Conservation (phyloP, 2,113 vertebrate species). For the Callocephalon fimbriatum region DNA sequence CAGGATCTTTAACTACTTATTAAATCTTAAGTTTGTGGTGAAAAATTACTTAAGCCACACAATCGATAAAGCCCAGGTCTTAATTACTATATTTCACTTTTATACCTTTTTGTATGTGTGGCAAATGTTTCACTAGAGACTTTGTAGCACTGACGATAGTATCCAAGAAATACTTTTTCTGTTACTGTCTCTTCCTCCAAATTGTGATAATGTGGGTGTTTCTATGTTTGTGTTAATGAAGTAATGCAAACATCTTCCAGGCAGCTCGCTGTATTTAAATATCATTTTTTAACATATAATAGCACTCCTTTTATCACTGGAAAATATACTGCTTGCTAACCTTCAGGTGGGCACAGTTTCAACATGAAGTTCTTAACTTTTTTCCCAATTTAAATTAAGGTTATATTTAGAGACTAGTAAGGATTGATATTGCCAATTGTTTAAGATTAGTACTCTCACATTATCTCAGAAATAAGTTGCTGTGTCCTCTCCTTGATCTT, state of each 20-base stretch:
- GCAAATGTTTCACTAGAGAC: constrained; percentile 61
- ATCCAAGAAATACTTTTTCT: constrained; percentile 1
- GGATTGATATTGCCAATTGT: neutral
- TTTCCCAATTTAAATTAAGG: neutral
- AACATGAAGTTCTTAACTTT: neutral
- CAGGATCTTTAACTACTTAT: constrained; percentile 97
- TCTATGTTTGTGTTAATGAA: neutral
- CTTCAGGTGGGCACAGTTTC: neutral
- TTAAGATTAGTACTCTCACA: neutral
- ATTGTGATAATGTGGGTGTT: neutral
- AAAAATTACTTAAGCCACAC: constrained; percentile 83
- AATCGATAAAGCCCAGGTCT: constrained; percentile 80
- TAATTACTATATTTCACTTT: constrained; percentile 83
- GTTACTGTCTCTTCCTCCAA: neutral
- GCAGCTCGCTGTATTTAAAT: neutral
- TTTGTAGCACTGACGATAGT: neutral
- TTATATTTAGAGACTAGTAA: neutral
- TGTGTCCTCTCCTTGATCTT: neutral
- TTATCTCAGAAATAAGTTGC: neutral
- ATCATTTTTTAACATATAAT: neutral
- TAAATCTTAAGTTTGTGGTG: constrained; percentile 91
- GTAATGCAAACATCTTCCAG: neutral
- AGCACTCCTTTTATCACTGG: neutral
- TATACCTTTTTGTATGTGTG: constrained; percentile 71
- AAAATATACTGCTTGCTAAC: neutral